Percentiles rank a stretch among this genome's conserved stretches.
Conservation (phyloP, 2,888 invertebrate species). For the Archips crataeganus region DNA sequence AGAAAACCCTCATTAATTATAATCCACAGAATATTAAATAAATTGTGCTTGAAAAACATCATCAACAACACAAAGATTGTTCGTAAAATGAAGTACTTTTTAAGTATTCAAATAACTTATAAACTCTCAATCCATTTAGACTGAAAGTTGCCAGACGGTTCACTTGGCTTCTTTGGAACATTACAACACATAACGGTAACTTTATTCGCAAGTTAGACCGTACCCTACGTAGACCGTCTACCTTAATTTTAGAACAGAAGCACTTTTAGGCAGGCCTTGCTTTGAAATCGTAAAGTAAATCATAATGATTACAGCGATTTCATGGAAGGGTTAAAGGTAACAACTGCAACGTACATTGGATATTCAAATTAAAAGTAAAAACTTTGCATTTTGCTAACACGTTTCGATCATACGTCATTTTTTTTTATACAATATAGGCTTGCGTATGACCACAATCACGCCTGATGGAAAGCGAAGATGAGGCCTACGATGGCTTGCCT, state of each 20-base stretch:
- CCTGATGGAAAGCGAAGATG: no score
- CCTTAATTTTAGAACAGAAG: background rate
- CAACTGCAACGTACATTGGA: no score
- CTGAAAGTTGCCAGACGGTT: constrained; percentile 33
- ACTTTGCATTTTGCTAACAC: no score
- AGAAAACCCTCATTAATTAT: no score
- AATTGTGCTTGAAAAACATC: background rate
- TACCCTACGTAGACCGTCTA: background rate
- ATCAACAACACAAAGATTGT: background rate
- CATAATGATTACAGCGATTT: background rate
- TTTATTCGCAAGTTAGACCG: background rate
- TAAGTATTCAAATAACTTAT: constrained; percentile 31
- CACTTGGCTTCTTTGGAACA: constrained; percentile 14
- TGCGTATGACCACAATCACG: no score
- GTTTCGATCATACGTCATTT: no score
- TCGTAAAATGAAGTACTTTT: background rate
- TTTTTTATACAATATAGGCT: no score
- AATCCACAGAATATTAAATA: no score
- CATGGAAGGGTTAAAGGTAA: no score
- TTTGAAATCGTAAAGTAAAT: background rate
- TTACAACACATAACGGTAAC: constrained; percentile 9
- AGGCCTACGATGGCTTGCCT: no score
- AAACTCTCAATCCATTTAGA: constrained; percentile 33
- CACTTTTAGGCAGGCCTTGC: background rate
- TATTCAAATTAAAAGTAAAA: no score